phyloP scores from a whole-genome alignment of 2,113 vertebrate species.

The Coregonus clupeaformis region DNA sequence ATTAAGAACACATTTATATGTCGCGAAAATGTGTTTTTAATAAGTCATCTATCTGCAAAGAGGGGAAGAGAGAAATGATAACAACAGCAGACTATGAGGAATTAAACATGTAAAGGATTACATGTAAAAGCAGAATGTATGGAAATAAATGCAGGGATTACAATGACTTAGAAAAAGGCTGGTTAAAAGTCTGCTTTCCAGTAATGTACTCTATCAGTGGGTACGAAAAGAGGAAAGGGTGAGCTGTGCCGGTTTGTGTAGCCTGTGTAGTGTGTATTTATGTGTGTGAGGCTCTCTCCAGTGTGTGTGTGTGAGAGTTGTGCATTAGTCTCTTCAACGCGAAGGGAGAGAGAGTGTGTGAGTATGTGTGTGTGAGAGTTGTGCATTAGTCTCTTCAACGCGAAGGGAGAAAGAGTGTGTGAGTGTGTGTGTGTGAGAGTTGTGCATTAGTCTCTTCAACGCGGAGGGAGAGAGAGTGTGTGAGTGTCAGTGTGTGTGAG shows the following conservation, averaged over 20 bases:
- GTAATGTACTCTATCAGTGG: constrained; percentile 75
- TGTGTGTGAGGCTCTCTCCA: constrained; percentile 1
- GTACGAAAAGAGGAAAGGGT: constrained; percentile 11
- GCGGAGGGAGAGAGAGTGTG: constrained; percentile 1
- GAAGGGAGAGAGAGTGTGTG: constrained; percentile 13
- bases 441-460: constrained; percentile 9
- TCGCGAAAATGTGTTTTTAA: constrained; percentile 68
- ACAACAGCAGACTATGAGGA: constrained; percentile 73
- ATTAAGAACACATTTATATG: constrained; percentile 75
- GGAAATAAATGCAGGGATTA: constrained; percentile 80
- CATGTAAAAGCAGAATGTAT: constrained; percentile 76
- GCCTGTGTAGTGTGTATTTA: neutral
- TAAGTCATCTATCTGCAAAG: constrained; percentile 69
- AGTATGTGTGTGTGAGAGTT: constrained; percentile 45
- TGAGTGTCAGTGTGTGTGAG: constrained; percentile 28
- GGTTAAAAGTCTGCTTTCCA: constrained; percentile 77
- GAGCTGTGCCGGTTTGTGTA: constrained; percentile 14
- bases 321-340: constrained; percentile 11
- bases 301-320: constrained; percentile 25
- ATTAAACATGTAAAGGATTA: constrained; percentile 81
- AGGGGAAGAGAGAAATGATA: constrained; percentile 55
- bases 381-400: constrained; percentile 11
- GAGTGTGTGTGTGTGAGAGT: constrained; percentile 23
- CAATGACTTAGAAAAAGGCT: constrained; percentile 76
- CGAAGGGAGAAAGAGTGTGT: neutral